Conservation (phyloP, 2,888 invertebrate genomes). For the Eulithis prunata region DNA sequence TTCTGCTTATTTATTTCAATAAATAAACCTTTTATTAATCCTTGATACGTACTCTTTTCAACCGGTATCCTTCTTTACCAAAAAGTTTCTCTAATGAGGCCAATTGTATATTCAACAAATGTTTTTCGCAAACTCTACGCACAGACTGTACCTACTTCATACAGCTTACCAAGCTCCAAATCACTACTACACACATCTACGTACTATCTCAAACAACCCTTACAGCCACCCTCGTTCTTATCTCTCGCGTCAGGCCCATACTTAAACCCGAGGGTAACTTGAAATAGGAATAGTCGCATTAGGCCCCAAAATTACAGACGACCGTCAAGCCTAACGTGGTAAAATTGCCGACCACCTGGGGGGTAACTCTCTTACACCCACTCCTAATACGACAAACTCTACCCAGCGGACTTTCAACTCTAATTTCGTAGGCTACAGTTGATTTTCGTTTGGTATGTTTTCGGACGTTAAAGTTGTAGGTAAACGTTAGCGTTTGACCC, state of each 20-base stretch:
- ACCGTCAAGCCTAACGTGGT: conserved; percentile 83
- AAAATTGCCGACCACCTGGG: conserved; percentile 81
- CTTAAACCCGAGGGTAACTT: conserved; percentile 78
- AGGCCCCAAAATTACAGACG: conserved; percentile 83
- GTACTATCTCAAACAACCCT: conserved; percentile 37
- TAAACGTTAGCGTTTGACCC: conserved; percentile 79
- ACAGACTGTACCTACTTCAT: conserved; percentile 26
- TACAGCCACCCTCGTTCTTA: conserved; percentile 60
- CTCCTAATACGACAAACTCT: conserved; percentile 29
- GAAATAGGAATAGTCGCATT: conserved; percentile 84
- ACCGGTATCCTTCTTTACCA: too few species aligned
- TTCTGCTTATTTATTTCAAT: neutral
- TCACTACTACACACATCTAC: conserved; percentile 36
- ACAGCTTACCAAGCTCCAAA: conserved; percentile 35
- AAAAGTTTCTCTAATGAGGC: too few species aligned
- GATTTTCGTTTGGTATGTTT: neutral
- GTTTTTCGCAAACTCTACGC: conserved; percentile 7
- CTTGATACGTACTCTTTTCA: too few species aligned
- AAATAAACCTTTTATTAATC: too few species aligned
- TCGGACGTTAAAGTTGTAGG: conserved; percentile 49
- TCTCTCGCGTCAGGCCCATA: conserved; percentile 74
- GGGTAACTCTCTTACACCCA: conserved; percentile 70
- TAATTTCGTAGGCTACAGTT: conserved; percentile 27
- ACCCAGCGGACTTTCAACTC: conserved; percentile 13
- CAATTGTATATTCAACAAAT: neutral